Evolutionary conservation across 2,888 invertebrate species (phyloP).

Genomic region (Augiades crinisus): DNA sequence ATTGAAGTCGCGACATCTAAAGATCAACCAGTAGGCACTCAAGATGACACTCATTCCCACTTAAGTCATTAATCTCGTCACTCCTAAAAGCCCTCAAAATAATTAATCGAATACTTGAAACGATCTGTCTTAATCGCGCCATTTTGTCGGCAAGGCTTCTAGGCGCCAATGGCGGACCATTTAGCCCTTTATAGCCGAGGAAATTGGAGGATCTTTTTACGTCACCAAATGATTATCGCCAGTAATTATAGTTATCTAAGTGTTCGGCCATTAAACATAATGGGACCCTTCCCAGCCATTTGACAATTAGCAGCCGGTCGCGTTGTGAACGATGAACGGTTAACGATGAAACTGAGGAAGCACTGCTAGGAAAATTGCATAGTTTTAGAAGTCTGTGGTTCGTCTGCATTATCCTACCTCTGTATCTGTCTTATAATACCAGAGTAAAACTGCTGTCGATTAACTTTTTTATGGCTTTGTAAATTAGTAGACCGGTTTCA

Average conservation of each 20-base stretch:
- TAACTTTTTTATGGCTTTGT: no score
- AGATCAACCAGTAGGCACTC: no score
- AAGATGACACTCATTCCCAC: not conserved
- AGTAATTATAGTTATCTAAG: slow-evolving; percentile 32
- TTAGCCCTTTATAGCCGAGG: slow-evolving; percentile 7
- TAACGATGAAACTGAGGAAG: not conserved
- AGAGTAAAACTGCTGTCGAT: no score
- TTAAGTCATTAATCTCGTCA: not conserved
- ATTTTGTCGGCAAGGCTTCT: not conserved
- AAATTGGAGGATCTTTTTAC: slow-evolving; percentile 20
- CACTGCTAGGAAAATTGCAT: not conserved
- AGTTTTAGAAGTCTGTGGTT: not conserved
- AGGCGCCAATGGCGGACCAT: slow-evolving; percentile 8
- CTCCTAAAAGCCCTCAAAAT: not conserved
- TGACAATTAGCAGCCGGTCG: slow-evolving; percentile 32
- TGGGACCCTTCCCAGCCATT: slow-evolving; percentile 33
- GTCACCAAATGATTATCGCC: slow-evolving; percentile 30
- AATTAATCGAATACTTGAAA: not conserved
- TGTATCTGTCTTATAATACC: no score
- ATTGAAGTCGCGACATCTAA: no score
- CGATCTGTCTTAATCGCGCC: slow-evolving; percentile 2
- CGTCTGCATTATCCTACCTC: no score
- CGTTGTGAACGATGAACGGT: not conserved
- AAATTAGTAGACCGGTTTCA: no score
- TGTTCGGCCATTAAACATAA: slow-evolving; percentile 33